Evolutionary conservation across 2,888 invertebrate species (phyloP), one percentile per base, ranked within the genome.

Genomic region (Amphipyra berbera): DNA sequence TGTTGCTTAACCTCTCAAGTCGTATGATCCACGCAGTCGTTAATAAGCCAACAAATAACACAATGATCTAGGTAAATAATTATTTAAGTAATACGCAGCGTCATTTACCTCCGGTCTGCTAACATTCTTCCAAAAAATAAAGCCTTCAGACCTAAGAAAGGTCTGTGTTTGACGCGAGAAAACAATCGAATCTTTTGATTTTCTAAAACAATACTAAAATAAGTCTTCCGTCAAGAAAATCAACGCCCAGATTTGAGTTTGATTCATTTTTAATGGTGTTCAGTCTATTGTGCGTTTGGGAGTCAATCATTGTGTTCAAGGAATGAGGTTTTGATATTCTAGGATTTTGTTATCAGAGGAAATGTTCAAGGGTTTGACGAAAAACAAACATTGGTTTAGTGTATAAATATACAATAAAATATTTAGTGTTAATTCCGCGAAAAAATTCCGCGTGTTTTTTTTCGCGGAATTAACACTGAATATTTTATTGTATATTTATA

Each of bases 241-340:
- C 56, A n/a, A n/a, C 13, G 44, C 15, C 3, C 13, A 30, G 42
- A 35, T 45, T 33, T 27, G 21, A 41, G 40, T 30, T 33, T 52
- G 53, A 63, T 63, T 56, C 53, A 57, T 53, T 56, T 56, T 53
- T 56, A 48, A 63, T 55, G 44, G 38, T 50, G 5, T 8, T 35
- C 42, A 35, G 21, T n/a, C 61, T 52, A 59, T 56, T 59, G 58
- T 59, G 49, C 27, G 58, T 50, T 49, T 37, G 33, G 54, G 37
- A 61, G 61, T 52, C 54, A 46, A 61, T 58, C 58, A 46, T 37
- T 58, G 46, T 54, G 21, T 45, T 45, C 37, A 21, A 54, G 13
- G 12, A 50, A 48, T 14, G 14, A 6, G 13, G 38, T 10, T 44
- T 21, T 21, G 21, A 27, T 38, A n/a, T 27, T 40, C 13, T 21